These are phyloP conservation scores for Branchipolynoe longqiensis DNA, from an alignment of 2,888 invertebrate genomes.

Conservation along the genomic window DNA sequence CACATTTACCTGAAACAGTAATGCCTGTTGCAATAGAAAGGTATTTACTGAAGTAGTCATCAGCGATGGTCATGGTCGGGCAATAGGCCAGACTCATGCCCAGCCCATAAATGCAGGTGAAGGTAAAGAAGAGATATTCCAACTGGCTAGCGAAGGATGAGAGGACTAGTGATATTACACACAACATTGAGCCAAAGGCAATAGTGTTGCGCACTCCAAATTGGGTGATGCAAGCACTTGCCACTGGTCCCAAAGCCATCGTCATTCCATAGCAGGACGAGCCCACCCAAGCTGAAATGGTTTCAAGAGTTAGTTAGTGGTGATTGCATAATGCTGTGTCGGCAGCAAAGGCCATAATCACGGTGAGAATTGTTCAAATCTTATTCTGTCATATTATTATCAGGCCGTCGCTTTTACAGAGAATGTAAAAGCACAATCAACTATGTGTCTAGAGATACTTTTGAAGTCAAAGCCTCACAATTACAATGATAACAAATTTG, in stretches of 20 bases:
- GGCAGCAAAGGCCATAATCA: no score
- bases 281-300: constrained; percentile 75
- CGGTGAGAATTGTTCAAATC: no score
- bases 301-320: not conserved
- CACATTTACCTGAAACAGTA: constrained; percentile 62
- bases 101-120: constrained; percentile 74
- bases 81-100: constrained; percentile 74
- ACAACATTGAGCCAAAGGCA: constrained; percentile 71
- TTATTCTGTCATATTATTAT: no score
- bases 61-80: constrained; percentile 74
- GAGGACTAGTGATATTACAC: constrained; percentile 69
- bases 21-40: constrained; percentile 74
- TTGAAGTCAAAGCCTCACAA: no score
- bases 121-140: constrained; percentile 70
- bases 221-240: constrained; percentile 69
- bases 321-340: not conserved
- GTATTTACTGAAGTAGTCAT: constrained; percentile 75
- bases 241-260: constrained; percentile 74
- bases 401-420: no score
- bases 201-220: constrained; percentile 71
- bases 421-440: no score
- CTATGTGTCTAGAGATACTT: no score
- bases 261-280: constrained; percentile 74
- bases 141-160: constrained; percentile 72
- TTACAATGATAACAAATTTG: no score